phyloP scores from a whole-genome alignment of 2,797 vertebrate genomes.

The Ambastaia sidthimunki region DNA sequence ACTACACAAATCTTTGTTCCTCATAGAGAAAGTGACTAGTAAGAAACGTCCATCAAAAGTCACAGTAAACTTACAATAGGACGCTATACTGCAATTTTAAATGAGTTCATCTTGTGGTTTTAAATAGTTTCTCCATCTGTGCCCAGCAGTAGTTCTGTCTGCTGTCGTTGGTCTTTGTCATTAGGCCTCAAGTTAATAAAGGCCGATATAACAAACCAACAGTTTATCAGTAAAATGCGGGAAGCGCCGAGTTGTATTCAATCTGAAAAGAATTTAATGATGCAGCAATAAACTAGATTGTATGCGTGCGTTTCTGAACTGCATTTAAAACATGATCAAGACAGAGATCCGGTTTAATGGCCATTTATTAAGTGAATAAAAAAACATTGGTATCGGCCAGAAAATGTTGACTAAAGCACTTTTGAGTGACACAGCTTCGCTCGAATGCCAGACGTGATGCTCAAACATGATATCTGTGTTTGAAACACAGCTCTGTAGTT shows the following conservation, averaged over 20 bases:
- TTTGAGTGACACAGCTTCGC: background rate
- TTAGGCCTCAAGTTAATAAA: constrained; percentile 27
- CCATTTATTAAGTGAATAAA: too few relatives aligned
- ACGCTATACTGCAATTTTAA: background rate
- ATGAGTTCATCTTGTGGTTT: background rate
- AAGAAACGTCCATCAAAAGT: background rate
- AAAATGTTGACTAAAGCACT: too few relatives aligned
- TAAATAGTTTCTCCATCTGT: constrained; percentile 19
- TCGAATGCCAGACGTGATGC: background rate
- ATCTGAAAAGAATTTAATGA: too few relatives aligned
- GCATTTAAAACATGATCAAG: too few relatives aligned
- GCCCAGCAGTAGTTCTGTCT: background rate
- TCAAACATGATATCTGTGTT: background rate
- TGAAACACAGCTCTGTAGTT: background rate
- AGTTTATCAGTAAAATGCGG: background rate
- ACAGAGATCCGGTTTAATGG: too few relatives aligned
- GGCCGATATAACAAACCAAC: background rate
- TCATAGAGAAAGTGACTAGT: background rate
- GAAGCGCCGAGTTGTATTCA: too few relatives aligned
- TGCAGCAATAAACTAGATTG: too few relatives aligned
- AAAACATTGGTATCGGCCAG: too few relatives aligned
- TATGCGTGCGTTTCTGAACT: too few relatives aligned
- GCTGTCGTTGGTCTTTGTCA: constrained; percentile 21
- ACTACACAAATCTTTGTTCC: constrained; percentile 12
- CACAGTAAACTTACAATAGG: background rate